Evolutionary conservation across 2,888 invertebrate genomes (phyloP), one percentile per base, ranked within the genome.

Genomic region (Eilema depressum): DNA sequence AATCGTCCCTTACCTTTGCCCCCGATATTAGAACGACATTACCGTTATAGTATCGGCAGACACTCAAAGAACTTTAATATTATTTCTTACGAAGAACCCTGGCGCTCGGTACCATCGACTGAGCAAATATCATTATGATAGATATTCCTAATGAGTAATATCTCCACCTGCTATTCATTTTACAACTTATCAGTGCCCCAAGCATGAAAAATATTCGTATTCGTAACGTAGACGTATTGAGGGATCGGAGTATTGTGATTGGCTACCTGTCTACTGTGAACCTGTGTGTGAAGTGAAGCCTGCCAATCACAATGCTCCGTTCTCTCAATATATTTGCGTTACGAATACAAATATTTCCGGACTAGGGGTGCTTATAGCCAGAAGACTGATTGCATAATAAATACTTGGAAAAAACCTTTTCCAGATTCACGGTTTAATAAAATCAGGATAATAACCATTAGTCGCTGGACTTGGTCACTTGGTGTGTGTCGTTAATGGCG

Each of bases 1-100:
- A 82, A 74, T 78, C 53, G 79, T 78, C 81, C 82, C 80, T 85
- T 79, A 81, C n/a, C 64, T n/a, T n/a, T n/a, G n/a, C n/a, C n/a
- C n/a, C n/a, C n/a, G n/a, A n/a, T n/a, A n/a, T n/a, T n/a, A n/a
- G n/a, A 12, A 37, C 33, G 33, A 69, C n/a, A 68, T 66, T 70
- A 69, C 73, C 71, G 37, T 28, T 61, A 1, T 25, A 63, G 73
- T 71, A 74, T 80, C 25, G 20, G 10, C 4, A 41, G 17, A 41
- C 17, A 10, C 1, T 0, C 33, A 37, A 37, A 37, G 12, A 37
- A 17, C 41, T 41, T 41, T 17, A 17, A 17, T 41, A 41, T 41
- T 37, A 37, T 41, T 41, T 41, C 7, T 41, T 41, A 12, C 12
- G 12, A 37, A 12, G 3, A 37, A 37, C 12, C 12, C 12, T 17